These are phyloP conservation scores for Leptinotarsa juncta DNA, from an alignment of 2,888 invertebrate species.

Conservation along the genomic window DNA sequence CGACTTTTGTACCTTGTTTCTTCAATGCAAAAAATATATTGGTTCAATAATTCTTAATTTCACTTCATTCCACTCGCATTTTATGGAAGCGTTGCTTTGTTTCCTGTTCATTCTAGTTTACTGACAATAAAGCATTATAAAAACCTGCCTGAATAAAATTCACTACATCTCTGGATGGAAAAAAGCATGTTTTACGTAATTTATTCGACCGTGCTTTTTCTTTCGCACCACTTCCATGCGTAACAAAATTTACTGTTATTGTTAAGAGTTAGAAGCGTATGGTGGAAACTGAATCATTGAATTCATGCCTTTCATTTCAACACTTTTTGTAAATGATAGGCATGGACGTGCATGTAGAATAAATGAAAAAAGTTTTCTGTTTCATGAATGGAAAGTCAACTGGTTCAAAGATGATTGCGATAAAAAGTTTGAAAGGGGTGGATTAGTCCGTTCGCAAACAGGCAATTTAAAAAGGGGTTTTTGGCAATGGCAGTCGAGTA, in stretches of 20 bases:
- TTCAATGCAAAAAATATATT: no score
- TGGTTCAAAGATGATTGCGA: background rate
- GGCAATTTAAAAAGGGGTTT: no score
- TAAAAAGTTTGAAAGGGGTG: background rate
- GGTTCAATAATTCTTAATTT: no score
- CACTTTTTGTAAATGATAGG: slow-evolving; percentile 4
- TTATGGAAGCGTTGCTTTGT: no score
- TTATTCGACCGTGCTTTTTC: background rate
- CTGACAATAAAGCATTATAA: background rate
- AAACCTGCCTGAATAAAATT: background rate
- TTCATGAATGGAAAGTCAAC: background rate
- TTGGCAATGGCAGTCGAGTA: no score
- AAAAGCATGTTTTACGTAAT: slow-evolving; percentile 5
- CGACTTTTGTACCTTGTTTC: no score
- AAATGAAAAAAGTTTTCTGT: background rate
- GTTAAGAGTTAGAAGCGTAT: slow-evolving; percentile 10
- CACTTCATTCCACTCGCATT: no score
- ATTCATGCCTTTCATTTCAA: slow-evolving; percentile 4
- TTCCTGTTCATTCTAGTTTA: no score
- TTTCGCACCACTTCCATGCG: slow-evolving; percentile 2
- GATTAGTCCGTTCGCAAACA: no score
- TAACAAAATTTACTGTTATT: slow-evolving; percentile 20
- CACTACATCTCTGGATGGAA: background rate
- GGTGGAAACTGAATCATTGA: slow-evolving; percentile 7
- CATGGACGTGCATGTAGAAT: background rate